Conservation (phyloP, 2,797 vertebrate species). For the Rousettus madagascariensis region DNA sequence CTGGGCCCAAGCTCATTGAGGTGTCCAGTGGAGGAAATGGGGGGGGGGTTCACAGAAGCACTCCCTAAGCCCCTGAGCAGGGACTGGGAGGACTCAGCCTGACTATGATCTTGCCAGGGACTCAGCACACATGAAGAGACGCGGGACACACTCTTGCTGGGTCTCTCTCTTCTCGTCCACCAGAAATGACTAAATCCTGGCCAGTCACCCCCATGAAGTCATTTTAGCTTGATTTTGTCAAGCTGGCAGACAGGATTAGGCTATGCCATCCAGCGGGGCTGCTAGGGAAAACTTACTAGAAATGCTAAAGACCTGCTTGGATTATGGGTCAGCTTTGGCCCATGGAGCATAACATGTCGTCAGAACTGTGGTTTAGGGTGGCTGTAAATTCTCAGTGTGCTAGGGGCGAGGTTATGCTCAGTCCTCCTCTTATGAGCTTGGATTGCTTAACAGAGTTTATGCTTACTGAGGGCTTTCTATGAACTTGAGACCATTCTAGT, state of each 20-base stretch:
- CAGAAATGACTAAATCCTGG: conserved; percentile 8
- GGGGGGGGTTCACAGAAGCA: neutral
- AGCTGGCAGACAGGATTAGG: neutral
- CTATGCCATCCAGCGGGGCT: neutral
- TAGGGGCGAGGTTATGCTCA: neutral
- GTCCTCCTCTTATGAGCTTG: rapidly evolving
- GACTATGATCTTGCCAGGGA: neutral
- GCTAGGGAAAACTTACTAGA: neutral
- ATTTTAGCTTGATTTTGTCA: conserved; percentile 40
- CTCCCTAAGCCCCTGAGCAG: neutral
- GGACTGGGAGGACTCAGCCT: neutral
- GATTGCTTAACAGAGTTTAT: no score
- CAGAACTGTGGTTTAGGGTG: rapidly evolving
- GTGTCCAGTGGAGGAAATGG: neutral
- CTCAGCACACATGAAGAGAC: neutral
- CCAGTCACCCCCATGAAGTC: neutral
- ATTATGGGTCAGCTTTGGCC: neutral
- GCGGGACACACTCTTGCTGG: rapidly evolving
- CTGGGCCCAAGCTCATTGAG: neutral
- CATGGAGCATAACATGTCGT: rapidly evolving
- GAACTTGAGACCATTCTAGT: neutral
- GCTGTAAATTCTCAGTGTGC: neutral
- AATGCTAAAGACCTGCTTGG: neutral
- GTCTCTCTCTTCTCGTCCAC: neutral
- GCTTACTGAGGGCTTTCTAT: neutral